Base-by-base conservation (phyloP, 1,140 invertebrate species). In the Rhysida immarginata region DNA sequence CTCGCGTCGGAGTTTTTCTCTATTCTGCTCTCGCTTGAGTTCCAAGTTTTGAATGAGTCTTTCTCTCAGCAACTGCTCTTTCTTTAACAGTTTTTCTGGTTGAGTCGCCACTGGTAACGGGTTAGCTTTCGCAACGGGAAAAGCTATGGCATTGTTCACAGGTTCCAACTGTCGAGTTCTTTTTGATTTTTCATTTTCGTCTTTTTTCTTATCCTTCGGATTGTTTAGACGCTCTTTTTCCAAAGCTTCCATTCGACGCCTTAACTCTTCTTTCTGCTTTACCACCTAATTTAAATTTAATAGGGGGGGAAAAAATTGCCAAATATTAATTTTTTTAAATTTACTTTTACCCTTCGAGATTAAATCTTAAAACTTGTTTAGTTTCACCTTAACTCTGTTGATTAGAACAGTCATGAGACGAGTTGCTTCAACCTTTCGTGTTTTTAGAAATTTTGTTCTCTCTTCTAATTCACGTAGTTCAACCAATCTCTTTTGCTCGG, bases 161-260 rank as follows among this genome's bases (percentile, higher is more conserved):
- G n/a, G n/a, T n/a, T n/a, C n/a, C n/a, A n/a, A n/a, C n/a, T n/a
- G 2, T 21, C 11, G 2, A 57, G 44, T 2, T 21, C 29, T 50
- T 42, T 45, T 59, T 58, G 14, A 11, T 5, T 21, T 51, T 26
- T 51, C 44, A 42, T n/a, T 41, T 24, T 2, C 29, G 13, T 20
- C 20, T 53, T 54, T 59, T 43, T 26, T 59, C 20, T 72, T 69
- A 54, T 74, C 67, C 54, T 74, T 66, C 29, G 29, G 42, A 23
- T 73, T 70, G 55, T 66, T 60, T 60, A 70, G 66, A 11, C 67
- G 63, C 20, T 72, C 70, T 55, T 73, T 67, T 53, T 74, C 67
- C 41, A 56, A 24, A 16, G 8, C 45, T n/a, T 44, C 41, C 55
- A 56, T 49, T 27, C 41, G 8, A 2, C 27, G 13, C 26, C 58